Evolutionary conservation across 2,113 vertebrate genomes (phyloP), one percentile per base, ranked within the genome.

Genomic region (Eurypyga helias): DNA sequence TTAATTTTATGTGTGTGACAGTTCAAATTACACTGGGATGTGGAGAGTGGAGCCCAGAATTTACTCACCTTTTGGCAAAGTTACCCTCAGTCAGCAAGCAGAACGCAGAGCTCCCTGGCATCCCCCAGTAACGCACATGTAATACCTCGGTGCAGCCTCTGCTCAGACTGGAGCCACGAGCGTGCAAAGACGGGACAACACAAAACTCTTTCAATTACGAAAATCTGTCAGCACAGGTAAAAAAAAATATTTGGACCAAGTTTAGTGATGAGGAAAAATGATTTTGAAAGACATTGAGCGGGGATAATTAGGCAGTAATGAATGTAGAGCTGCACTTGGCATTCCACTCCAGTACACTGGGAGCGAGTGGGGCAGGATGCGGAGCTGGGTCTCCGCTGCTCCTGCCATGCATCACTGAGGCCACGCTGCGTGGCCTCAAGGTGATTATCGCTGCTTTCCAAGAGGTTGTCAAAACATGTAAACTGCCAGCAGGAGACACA

Each of bases 231-330:
- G 83, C 79, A 62, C 83, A 96, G 95, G 94, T 89, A 98, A 97
- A 97, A 82, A 94, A 93, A 97, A 95, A 93, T 94, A 94, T 91
- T 96, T 91, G 89, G 97, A 86, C 93, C 4, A 26, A 92, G 94
- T 83, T 89, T 55, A 90, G 67, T 36, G 54, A 86, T 89, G 92
- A 93, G 91, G 93, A 95, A 94, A 97, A 93, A 95, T 16, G 4
- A 61, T 87, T 97, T 94, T 96, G 93, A 91, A 96, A 96, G 77
- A 94, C 4, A 5, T 69, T 97, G 91, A 96, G 84, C 89, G 29
- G 26, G 26, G 83, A 95, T 97, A 98, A 98, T 98, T 87, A 97
- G 90, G 97, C 90, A 96, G 79, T 97, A 98, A 97, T 90, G 97
- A 97, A 97, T 94, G 90, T 49, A 14, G 95, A 92, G 72, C 85